Evolutionary conservation across 2,113 vertebrate genomes (phyloP).

Genomic region (Catharus fuscescens): DNA sequence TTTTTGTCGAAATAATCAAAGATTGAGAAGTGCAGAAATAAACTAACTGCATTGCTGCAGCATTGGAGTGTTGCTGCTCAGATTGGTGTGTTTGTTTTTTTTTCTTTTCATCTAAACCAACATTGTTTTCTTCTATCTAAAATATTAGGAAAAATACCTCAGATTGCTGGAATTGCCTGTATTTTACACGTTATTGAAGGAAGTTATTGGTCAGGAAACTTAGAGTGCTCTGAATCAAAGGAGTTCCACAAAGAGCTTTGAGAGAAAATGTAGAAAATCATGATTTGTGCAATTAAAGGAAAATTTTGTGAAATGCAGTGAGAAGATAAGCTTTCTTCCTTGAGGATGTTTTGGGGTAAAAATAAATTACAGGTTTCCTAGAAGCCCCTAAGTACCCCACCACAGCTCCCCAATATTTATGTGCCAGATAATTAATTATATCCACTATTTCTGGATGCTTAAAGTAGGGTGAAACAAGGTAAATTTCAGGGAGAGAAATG

Average conservation of each 20-base stretch:
- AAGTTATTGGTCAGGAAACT: not conserved
- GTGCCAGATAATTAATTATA: not conserved
- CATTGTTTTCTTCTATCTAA: not conserved
- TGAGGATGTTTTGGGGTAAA: not conserved
- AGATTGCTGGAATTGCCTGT: not conserved
- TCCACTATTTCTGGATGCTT: not conserved
- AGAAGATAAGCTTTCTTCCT: not conserved
- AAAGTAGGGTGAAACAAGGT: not conserved
- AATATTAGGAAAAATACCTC: not conserved
- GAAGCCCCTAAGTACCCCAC: not conserved
- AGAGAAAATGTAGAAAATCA: not conserved
- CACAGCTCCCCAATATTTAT: fast-evolving
- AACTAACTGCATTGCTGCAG: not conserved
- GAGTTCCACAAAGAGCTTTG: not conserved
- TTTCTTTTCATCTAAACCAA: not conserved
- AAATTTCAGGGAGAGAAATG: not conserved
- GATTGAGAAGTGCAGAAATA: not conserved
- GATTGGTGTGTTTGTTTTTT: not conserved
- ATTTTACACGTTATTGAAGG: not conserved
- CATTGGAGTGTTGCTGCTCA: not conserved
- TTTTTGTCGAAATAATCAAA: not conserved
- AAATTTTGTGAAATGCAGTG: not conserved
- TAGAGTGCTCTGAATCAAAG: not conserved
- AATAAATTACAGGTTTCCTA: not conserved
- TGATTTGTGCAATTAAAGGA: not conserved